A percentile compares a stretch with the other conserved stretches of the same genome.
These are phyloP conservation scores for Therioaphis trifolii DNA, from an alignment of 2,888 invertebrate genomes.

Conservation along the genomic window DNA sequence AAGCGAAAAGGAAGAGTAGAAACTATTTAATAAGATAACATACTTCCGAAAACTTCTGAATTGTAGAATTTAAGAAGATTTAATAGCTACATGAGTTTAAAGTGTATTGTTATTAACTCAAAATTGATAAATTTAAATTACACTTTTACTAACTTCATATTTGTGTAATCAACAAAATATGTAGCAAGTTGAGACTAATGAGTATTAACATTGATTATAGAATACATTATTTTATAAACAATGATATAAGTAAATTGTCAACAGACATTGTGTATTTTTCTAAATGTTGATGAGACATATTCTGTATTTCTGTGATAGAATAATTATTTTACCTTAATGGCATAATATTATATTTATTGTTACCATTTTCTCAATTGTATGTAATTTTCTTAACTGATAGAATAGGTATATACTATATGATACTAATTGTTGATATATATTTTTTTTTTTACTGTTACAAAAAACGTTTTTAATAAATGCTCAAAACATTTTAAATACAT, in stretches of 20 bases:
- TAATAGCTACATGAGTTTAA: not conserved
- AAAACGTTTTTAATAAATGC: constrained; percentile 5
- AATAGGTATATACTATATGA: not conserved
- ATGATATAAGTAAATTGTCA: not conserved
- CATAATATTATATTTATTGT: constrained; percentile 3
- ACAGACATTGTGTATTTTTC: not conserved
- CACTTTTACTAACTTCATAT: not conserved
- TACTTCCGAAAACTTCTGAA: not conserved
- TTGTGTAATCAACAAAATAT: not conserved
- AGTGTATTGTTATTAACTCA: not conserved
- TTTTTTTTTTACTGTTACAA: not conserved
- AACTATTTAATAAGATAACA: constrained; percentile 69
- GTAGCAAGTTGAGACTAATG: not conserved
- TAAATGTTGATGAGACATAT: not conserved
- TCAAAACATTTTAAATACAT: not conserved
- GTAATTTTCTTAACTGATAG: not conserved
- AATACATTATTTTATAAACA: too few species aligned
- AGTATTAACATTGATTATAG: not conserved
- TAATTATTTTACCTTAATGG: not conserved
- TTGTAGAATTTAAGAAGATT: too few species aligned
- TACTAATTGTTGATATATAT: not conserved
- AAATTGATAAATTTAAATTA: not conserved
- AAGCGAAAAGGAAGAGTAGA: constrained; percentile 75
- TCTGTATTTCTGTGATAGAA: constrained; percentile 43
- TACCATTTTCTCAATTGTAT: not conserved